A percentile compares a stretch with the other conserved stretches of the same genome.
Evolutionary conservation across 2,797 vertebrate species (phyloP).

Genomic region (Pangasius larnaudii): DNA sequence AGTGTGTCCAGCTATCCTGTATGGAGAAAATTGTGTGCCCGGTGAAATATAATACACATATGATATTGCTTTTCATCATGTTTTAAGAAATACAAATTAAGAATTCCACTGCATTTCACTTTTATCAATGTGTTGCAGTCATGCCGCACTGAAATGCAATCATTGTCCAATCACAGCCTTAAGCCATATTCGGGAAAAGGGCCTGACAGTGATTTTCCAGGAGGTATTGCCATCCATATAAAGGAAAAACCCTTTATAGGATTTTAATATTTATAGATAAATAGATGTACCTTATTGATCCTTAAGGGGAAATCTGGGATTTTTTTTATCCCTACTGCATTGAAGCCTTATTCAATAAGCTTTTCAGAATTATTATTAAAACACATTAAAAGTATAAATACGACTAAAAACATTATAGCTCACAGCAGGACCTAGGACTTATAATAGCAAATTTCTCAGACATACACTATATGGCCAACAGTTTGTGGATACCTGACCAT

Average conservation of each 20-base stretch:
- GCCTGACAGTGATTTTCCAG: background rate
- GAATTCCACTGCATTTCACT: background rate
- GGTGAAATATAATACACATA: background rate
- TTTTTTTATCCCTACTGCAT: too few species aligned
- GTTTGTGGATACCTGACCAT: background rate
- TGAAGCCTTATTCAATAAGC: too few species aligned
- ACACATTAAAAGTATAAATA: background rate
- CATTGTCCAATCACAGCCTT: too few species aligned
- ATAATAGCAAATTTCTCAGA: too few species aligned
- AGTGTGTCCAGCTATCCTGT: background rate
- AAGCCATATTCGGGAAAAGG: background rate
- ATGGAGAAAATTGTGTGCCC: background rate
- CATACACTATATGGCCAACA: background rate
- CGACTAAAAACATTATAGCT: background rate
- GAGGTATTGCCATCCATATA: background rate
- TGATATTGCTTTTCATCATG: background rate
- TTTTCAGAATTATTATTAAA: background rate
- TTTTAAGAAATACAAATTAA: background rate
- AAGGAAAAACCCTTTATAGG: background rate
- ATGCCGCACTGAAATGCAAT: too few species aligned
- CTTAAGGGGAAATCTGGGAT: too few species aligned
- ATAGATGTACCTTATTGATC: too few species aligned
- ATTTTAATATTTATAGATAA: background rate
- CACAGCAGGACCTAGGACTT: background rate
- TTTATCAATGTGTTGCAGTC: too few species aligned